phyloP scores from a whole-genome alignment of 2,797 vertebrate species.

The Epinephelus awoara region DNA sequence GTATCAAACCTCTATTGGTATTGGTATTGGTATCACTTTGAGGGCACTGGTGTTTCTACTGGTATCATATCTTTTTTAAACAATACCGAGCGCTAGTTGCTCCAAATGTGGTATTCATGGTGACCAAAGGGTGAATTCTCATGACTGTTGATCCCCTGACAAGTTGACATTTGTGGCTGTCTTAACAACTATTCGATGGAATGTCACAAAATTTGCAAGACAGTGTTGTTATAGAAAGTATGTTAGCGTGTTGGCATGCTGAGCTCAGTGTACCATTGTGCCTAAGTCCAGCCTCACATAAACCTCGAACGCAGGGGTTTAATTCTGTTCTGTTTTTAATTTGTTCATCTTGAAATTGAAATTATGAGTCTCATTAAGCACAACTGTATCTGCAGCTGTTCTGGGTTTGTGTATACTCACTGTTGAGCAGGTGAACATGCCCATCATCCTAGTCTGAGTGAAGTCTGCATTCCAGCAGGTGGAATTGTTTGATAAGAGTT shows the following conservation, averaged over 20 bases:
- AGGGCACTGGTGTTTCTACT: no score
- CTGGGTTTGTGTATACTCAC: not conserved
- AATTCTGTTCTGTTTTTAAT: no score
- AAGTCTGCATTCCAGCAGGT: constrained; percentile 9
- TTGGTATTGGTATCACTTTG: no score
- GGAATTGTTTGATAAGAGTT: constrained; percentile 7
- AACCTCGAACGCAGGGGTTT: not conserved
- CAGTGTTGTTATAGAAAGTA: no score
- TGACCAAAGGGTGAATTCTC: not conserved
- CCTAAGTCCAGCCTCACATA: not conserved
- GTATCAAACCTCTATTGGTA: no score
- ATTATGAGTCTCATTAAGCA: not conserved
- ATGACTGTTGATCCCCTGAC: not conserved
- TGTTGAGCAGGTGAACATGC: not conserved
- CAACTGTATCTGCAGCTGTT: constrained; percentile 2
- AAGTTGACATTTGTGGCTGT: not conserved
- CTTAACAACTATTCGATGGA: not conserved
- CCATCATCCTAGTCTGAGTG: not conserved
- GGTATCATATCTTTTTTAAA: no score
- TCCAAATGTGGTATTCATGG: not conserved
- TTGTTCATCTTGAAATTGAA: not conserved
- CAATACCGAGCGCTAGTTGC: not conserved
- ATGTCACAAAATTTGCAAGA: no score
- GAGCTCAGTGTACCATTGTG: not conserved
- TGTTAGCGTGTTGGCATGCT: no score